Evolutionary conservation across 2,113 vertebrate species (phyloP).

Genomic region (Bos indicus): DNA sequence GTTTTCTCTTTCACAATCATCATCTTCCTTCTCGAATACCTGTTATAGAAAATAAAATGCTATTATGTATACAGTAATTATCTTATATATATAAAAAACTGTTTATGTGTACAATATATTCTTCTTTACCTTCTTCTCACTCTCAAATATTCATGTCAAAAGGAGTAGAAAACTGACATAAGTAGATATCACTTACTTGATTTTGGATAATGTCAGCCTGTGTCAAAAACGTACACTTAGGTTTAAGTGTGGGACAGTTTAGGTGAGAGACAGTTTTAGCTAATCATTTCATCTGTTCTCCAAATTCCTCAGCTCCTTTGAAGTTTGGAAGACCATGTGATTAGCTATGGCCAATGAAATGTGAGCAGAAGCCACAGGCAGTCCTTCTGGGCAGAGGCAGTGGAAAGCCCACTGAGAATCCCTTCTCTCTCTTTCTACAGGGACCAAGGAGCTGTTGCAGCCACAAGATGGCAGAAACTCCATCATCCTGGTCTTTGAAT

Average conservation of each 20-base stretch:
- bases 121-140: neutral
- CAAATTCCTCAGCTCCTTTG: neutral
- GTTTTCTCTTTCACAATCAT: slow-evolving; percentile 5
- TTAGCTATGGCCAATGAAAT: neutral
- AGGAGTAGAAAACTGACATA: neutral
- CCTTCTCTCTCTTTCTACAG: too few relatives aligned
- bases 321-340: neutral
- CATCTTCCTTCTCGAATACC: neutral
- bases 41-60: neutral
- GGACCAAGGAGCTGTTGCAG: neutral
- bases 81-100: neutral
- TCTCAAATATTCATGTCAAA: neutral
- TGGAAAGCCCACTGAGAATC: neutral
- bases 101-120: neutral
- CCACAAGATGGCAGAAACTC: neutral
- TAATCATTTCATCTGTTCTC: neutral
- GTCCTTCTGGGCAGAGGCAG: neutral
- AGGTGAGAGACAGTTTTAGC: neutral
- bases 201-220: neutral
- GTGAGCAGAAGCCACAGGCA: neutral
- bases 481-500: neutral
- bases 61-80: neutral
- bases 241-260: neutral
- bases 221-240: neutral
- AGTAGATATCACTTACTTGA: neutral